Evolutionary conservation across 2,113 vertebrate genomes (phyloP).

Genomic region (Neogobius melanostomus): DNA sequence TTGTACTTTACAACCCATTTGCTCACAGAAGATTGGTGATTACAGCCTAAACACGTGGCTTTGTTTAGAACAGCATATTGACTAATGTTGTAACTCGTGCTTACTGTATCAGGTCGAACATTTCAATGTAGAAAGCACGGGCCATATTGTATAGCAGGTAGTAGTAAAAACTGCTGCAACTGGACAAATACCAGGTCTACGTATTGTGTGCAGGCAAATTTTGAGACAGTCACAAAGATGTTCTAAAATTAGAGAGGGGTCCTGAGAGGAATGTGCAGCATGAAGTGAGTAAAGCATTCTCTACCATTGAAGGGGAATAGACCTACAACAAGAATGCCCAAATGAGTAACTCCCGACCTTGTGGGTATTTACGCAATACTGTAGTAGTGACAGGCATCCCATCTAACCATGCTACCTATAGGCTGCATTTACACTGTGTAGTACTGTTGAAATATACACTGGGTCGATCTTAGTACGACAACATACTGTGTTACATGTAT

Average conservation of each 20-base stretch:
- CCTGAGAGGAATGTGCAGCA: slow-evolving; percentile 78
- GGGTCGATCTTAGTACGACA: neutral
- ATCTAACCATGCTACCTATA: neutral
- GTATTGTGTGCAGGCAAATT: slow-evolving; percentile 58
- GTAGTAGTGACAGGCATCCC: slow-evolving; percentile 29
- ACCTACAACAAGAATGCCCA: slow-evolving; percentile 58
- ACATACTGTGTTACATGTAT: neutral
- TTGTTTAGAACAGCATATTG: slow-evolving; percentile 32
- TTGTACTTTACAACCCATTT: slow-evolving; percentile 71
- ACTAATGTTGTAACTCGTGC: neutral
- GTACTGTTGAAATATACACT: neutral
- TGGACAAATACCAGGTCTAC: slow-evolving; percentile 5
- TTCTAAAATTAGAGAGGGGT: slow-evolving; percentile 81
- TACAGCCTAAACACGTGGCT: slow-evolving; percentile 33
- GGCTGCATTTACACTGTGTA: neutral
- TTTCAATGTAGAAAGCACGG: neutral
- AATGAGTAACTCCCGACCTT: slow-evolving; percentile 50
- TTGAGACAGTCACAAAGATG: slow-evolving; percentile 52
- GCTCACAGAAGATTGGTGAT: slow-evolving; percentile 55
- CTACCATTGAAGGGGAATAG: slow-evolving; percentile 71
- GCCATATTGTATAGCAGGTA: neutral
- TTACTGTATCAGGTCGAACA: neutral
- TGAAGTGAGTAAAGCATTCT: slow-evolving; percentile 65
- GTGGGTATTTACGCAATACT: slow-evolving; percentile 49
- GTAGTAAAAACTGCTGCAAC: neutral